Base-by-base conservation (phyloP, 2,888 invertebrate genomes). In the Gymnosoma rotundatum region DNA sequence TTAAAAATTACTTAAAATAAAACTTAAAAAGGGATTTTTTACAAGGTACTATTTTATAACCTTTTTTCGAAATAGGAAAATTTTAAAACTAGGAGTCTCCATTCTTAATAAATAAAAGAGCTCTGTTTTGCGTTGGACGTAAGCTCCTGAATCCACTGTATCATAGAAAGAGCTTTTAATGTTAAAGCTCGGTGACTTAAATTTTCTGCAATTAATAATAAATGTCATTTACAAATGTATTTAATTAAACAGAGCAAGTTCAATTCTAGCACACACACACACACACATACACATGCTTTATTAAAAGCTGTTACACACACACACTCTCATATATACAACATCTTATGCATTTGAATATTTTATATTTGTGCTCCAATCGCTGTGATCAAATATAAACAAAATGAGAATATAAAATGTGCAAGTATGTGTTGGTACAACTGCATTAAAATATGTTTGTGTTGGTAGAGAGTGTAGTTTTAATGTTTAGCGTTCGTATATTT, bases 401-500 rank as follows among this genome's bases (percentile, higher is more conserved):
- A 58, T 42, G n/a, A 42, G n/a, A 25, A 9, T 12, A 18, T 25
- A 1, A 48, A 38, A 4, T 63, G 36, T 14, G 67, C 8, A 12
- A 21, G 56, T 38, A 0, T 69, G n/a, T 58, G 8, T 48, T 3
- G 12, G 48, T 14, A 14, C 14, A 56, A 42, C 20, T 56, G 48
- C 20, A 48, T 56, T 9, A 25, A 25, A 32, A 58, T 60, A 14
- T n/a, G 14, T 38, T n/a, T 63, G 10, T 16, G 72, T 80, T 20
- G 54, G 69, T 64, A 42, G 25, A 52, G 64, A 50, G 21, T 75
- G 70, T 60, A 25, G 60, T 60, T 78, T 88, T 88, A 5, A 32
- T 89, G 90, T 91, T 89, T 10, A 16, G 20, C 36, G 63, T 25
- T 25, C 4, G 25, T 50, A 8, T 36, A 73, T 79, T 79, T 92